Conservation (phyloP, 2,113 vertebrate genomes). For the Lepidothrix coronata region DNA sequence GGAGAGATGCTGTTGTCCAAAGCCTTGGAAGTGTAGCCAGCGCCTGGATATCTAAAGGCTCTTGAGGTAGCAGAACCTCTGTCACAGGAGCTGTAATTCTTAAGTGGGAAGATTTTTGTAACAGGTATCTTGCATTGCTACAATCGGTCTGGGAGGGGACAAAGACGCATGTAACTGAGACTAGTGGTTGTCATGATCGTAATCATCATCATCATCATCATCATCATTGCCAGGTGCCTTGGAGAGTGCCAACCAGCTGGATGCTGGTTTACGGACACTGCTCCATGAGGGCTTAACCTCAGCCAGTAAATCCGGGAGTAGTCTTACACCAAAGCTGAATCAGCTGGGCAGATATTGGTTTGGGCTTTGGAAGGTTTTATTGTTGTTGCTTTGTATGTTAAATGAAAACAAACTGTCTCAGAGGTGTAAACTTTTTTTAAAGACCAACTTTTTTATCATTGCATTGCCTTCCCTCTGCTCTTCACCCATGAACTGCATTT, state of each 20-base stretch:
- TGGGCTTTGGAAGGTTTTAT: background rate
- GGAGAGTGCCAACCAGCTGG: background rate
- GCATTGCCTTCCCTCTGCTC: background rate
- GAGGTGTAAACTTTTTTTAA: background rate
- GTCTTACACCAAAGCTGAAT: background rate
- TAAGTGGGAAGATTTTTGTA: background rate
- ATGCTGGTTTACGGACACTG: fast-evolving
- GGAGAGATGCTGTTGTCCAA: background rate
- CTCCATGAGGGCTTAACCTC: background rate
- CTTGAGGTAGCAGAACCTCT: background rate
- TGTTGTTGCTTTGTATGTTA: background rate
- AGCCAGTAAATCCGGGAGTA: background rate
- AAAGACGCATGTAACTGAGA: fast-evolving
- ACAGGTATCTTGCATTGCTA: background rate
- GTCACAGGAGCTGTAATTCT: background rate
- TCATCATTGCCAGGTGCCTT: background rate
- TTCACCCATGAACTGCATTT: background rate
- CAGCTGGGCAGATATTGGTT: background rate
- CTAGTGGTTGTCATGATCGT: background rate
- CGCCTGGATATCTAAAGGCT: background rate
- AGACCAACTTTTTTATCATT: background rate
- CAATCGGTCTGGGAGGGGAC: background rate
- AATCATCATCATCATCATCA: background rate
- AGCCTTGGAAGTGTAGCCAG: background rate
- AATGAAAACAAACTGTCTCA: background rate